Conservation (phyloP, 2,797 vertebrate genomes). For the Myotis myotis region DNA sequence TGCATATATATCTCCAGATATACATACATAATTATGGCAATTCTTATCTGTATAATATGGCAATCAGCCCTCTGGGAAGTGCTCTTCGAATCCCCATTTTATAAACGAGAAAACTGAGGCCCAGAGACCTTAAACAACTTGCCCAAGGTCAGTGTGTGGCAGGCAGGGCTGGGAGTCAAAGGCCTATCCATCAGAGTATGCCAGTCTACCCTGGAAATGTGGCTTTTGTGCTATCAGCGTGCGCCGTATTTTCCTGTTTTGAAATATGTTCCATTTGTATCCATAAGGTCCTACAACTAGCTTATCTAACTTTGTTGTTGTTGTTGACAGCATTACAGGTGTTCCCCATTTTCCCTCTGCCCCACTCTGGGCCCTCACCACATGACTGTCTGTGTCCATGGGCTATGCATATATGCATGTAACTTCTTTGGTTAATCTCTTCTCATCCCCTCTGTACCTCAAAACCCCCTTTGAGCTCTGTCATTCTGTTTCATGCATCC, state of each 20-base stretch:
- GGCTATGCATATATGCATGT: too few relatives aligned
- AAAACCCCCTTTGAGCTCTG: too few relatives aligned
- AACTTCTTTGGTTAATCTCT: too few relatives aligned
- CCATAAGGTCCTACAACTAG: background rate
- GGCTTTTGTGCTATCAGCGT: fast-evolving
- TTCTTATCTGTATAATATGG: background rate
- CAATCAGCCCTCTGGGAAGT: background rate
- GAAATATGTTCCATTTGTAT: background rate
- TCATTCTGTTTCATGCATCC: too few relatives aligned
- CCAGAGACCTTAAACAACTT: background rate
- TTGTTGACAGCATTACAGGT: too few relatives aligned
- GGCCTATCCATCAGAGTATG: fast-evolving
- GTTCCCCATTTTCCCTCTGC: too few relatives aligned
- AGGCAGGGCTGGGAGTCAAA: background rate
- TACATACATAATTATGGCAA: background rate
- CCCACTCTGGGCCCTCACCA: too few relatives aligned
- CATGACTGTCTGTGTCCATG: too few relatives aligned
- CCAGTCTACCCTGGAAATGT: fast-evolving
- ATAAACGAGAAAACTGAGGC: background rate
- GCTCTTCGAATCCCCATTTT: background rate
- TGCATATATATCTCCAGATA: too few relatives aligned
- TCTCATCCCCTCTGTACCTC: too few relatives aligned
- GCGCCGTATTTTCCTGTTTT: background rate
- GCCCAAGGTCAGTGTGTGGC: background rate
- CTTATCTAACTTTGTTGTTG: background rate